Conservation (phyloP, 1,140 invertebrate species). For the Drosophila fuyamai region DNA sequence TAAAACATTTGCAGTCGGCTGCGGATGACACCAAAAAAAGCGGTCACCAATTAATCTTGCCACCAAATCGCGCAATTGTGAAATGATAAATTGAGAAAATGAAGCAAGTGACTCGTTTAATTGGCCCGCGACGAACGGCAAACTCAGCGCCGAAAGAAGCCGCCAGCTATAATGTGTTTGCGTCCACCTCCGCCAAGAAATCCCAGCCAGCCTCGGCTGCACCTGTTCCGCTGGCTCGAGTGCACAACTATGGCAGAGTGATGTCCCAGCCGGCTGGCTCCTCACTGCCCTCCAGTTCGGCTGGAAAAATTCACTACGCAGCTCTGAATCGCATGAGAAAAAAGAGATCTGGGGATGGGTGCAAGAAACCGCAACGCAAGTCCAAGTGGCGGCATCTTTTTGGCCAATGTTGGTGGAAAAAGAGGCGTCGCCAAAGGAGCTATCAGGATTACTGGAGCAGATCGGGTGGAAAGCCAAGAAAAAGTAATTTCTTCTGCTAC, state of each 20-base stretch:
- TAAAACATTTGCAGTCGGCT: conserved; percentile 24
- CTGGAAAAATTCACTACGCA: conserved; percentile 76
- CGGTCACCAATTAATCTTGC: conserved; percentile 61
- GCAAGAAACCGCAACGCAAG: conserved; percentile 10
- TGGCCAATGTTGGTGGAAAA: conserved; percentile 25
- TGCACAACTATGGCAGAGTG: conserved; percentile 64
- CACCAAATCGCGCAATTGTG: conserved; percentile 58
- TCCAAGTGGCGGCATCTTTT: conserved; percentile 43
- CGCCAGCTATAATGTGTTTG: conserved; percentile 57
- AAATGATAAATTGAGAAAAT: conserved; percentile 61
- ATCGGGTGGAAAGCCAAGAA: background rate
- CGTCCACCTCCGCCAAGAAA: conserved; percentile 23
- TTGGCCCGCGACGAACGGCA: conserved; percentile 51
- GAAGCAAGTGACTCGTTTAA: conserved; percentile 75
- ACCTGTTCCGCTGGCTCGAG: conserved; percentile 33
- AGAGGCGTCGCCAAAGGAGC: conserved; percentile 27
- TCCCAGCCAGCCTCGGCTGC: conserved; percentile 8
- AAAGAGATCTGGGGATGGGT: conserved; percentile 32
- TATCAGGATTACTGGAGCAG: conserved; percentile 58
- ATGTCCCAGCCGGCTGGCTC: conserved; percentile 26
- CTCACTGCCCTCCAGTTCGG: conserved; percentile 42
- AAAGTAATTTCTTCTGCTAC: conserved; percentile 11
- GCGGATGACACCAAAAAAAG: conserved; percentile 43
- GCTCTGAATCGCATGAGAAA: conserved; percentile 75
- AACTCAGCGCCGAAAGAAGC: conserved; percentile 48